phyloP scores from a whole-genome alignment of 2,888 invertebrate genomes.

The Raillietiella orientalis region DNA sequence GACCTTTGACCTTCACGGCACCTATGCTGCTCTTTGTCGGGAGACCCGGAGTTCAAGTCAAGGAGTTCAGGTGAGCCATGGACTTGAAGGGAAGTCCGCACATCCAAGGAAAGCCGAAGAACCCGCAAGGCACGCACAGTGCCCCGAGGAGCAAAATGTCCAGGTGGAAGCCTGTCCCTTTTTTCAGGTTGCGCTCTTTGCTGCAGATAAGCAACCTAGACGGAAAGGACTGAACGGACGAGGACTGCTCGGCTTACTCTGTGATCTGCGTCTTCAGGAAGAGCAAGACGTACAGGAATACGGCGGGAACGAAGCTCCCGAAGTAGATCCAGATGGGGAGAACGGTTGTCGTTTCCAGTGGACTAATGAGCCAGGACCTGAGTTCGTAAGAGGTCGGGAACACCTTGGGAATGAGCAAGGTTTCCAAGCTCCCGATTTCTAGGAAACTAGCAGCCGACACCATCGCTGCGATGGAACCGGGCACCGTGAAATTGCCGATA shows the following conservation, averaged over 20 bases:
- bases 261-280: slow-evolving; percentile 96
- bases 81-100: too few relatives aligned
- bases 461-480: slow-evolving; percentile 70
- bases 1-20: too few relatives aligned
- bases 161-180: slow-evolving; percentile 82
- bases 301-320: slow-evolving; percentile 50
- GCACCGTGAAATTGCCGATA: slow-evolving; percentile 88
- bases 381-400: slow-evolving; percentile 34
- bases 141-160: slow-evolving; percentile 68
- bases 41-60: too few relatives aligned
- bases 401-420: slow-evolving; percentile 49
- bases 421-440: slow-evolving; percentile 53
- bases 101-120: slow-evolving; percentile 72
- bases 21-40: too few relatives aligned
- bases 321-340: slow-evolving; percentile 41
- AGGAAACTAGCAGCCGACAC: slow-evolving; percentile 43
- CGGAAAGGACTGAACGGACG: slow-evolving; percentile 2
- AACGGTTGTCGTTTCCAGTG: slow-evolving; percentile 25
- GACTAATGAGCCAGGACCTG: slow-evolving; percentile 51
- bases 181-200: slow-evolving; percentile 66
- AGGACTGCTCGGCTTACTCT: slow-evolving; percentile 29
- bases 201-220: too few relatives aligned
- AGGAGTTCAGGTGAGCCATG: too few relatives aligned
- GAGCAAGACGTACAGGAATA: slow-evolving; percentile 74
- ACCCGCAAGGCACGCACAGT: slow-evolving; percentile 41